These are phyloP conservation scores for Brachyhypopomus gauderio DNA, from an alignment of 2,113 vertebrate species.

Conservation along the genomic window DNA sequence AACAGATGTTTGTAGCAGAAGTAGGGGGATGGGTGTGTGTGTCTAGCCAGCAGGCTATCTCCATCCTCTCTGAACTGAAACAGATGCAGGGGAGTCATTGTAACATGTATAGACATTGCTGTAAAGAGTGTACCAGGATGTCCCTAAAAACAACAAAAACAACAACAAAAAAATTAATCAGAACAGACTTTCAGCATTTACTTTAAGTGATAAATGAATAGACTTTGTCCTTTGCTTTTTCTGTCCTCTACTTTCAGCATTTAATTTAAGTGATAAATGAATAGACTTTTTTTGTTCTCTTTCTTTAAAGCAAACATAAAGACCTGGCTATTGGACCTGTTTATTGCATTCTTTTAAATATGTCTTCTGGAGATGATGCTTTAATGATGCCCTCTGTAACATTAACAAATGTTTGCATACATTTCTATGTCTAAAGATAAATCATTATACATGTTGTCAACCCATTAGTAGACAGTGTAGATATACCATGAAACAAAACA, in stretches of 20 bases:
- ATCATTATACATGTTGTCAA: too few species aligned
- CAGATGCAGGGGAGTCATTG: background rate
- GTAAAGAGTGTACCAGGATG: too few species aligned
- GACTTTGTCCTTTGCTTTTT: background rate
- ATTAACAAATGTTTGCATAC: background rate
- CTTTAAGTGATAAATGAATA: background rate
- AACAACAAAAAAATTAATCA: background rate
- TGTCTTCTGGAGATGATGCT: background rate
- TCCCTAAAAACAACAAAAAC: background rate
- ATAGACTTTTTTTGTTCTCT: background rate
- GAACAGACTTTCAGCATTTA: background rate
- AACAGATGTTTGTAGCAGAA: conserved; percentile 5
- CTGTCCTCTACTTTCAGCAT: too few species aligned
- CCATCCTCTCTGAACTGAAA: background rate
- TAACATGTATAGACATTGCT: too few species aligned
- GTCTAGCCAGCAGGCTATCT: background rate
- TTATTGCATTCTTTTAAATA: background rate
- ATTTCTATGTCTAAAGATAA: background rate
- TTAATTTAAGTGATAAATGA: background rate
- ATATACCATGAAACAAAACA: background rate
- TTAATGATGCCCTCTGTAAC: too few species aligned
- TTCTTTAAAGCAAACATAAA: background rate
- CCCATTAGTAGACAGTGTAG: too few species aligned
- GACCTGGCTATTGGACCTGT: background rate
- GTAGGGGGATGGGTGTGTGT: background rate